phyloP scores from a whole-genome alignment of 2,888 invertebrate species.

The Fragum whitleyi region DNA sequence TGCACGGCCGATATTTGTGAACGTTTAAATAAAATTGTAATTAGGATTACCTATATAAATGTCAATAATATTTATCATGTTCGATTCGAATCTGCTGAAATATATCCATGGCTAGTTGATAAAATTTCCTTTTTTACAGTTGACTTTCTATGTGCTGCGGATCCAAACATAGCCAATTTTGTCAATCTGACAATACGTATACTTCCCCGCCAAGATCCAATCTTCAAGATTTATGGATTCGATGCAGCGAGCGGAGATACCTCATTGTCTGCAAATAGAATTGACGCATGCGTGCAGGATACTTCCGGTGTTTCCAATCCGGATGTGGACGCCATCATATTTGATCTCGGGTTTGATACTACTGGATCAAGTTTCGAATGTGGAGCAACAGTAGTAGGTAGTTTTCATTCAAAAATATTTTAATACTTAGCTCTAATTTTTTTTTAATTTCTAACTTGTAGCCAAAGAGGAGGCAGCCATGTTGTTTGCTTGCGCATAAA shows the following conservation, averaged over 20 bases:
- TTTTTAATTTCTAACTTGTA: too few relatives aligned
- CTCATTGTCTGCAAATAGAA: conserved; percentile 12
- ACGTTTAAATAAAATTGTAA: too few relatives aligned
- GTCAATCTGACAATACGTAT: conserved; percentile 34
- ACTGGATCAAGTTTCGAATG: conserved; percentile 32
- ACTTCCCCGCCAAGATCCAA: conserved; percentile 26
- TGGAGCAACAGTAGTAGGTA: conserved; percentile 39
- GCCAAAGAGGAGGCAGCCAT: too few relatives aligned
- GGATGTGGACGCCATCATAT: conserved; percentile 20
- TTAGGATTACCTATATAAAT: too few relatives aligned
- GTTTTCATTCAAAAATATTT: too few relatives aligned
- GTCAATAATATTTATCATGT: too few relatives aligned
- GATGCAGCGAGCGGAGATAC: conserved; percentile 42
- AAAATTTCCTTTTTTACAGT: conserved; percentile 23
- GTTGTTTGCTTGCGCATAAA: too few relatives aligned
- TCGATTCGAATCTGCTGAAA: too few relatives aligned
- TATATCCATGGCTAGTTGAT: too few relatives aligned
- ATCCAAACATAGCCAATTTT: conserved; percentile 18
- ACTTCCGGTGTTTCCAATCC: conserved; percentile 1
- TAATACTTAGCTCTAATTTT: too few relatives aligned
- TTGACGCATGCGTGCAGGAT: conserved; percentile 36
- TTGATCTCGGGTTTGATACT: conserved; percentile 30
- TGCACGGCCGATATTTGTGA: too few relatives aligned
- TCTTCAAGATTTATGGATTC: conserved; percentile 45
- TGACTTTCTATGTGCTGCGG: not conserved